A percentile compares a stretch with the other conserved stretches of the same genome.
These are phyloP conservation scores for Heliornis fulica DNA, from an alignment of 2,113 vertebrate species.

Conservation along the genomic window DNA sequence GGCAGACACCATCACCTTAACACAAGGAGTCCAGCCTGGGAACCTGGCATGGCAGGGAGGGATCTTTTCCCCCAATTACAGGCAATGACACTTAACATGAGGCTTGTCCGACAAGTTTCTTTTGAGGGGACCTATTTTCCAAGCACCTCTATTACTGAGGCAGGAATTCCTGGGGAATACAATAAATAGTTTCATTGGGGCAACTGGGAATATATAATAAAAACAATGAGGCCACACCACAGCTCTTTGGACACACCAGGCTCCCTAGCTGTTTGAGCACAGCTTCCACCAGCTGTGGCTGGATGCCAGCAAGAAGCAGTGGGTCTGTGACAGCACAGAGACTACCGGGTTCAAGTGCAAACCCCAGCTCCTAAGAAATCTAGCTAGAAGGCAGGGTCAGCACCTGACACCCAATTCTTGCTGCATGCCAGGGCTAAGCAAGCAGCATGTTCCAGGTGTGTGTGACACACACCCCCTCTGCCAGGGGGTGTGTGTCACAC, in stretches of 20 bases:
- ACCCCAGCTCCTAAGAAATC: neutral
- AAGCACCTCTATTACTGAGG: neutral
- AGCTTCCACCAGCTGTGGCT: rapidly evolving
- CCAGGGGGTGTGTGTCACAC: too few relatives aligned
- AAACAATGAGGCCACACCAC: neutral
- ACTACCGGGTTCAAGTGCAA: too few relatives aligned
- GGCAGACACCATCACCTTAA: neutral
- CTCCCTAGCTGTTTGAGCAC: neutral
- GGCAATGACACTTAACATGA: neutral
- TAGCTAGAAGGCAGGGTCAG: neutral
- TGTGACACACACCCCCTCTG: too few relatives aligned
- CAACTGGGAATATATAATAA: neutral
- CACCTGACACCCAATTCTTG: neutral
- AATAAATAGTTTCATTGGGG: neutral
- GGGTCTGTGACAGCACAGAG: too few relatives aligned
- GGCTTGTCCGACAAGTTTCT: neutral
- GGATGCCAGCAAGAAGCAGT: neutral
- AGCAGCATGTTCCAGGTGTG: rapidly evolving
- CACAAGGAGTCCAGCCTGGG: neutral
- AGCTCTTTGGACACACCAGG: neutral
- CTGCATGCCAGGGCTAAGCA: rapidly evolving
- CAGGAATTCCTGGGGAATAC: neutral
- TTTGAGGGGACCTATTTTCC: neutral
- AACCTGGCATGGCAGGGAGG: rapidly evolving
- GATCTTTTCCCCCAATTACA: neutral